These are phyloP conservation scores for Philopotamus ludificatus DNA, from an alignment of 1,140 invertebrate species.

Conservation along the genomic window DNA sequence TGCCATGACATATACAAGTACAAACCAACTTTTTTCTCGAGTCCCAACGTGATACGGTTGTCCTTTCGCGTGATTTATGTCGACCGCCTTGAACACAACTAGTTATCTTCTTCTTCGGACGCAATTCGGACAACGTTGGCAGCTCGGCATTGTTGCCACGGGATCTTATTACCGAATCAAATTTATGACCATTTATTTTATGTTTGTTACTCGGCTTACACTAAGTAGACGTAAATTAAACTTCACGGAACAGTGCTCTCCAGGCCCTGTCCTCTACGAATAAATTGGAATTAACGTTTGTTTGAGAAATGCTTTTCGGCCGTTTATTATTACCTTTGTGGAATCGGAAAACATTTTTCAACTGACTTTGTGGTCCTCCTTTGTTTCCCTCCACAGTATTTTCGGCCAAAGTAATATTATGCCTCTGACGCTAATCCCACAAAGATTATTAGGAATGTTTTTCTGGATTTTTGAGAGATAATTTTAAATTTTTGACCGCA, in stretches of 20 bases:
- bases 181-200: slow-evolving; percentile 39
- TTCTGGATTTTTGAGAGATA: not conserved
- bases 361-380: slow-evolving; percentile 3
- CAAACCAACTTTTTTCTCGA: too few species aligned
- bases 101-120: slow-evolving; percentile 6
- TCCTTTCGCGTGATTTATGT: slow-evolving; percentile 10
- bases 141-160: slow-evolving; percentile 27
- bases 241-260: slow-evolving; percentile 17
- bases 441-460: not conserved
- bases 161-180: slow-evolving; percentile 40
- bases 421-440: slow-evolving; percentile 4
- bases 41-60: too few species aligned
- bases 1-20: too few species aligned
- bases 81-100: not conserved
- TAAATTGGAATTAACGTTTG: slow-evolving; percentile 36
- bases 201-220: slow-evolving; percentile 37
- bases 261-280: slow-evolving; percentile 1
- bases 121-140: slow-evolving; percentile 16
- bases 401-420: not conserved
- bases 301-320: slow-evolving; percentile 36
- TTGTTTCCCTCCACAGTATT: not conserved
- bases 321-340: slow-evolving; percentile 16
- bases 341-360: slow-evolving; percentile 6
- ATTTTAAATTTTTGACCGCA: not conserved
- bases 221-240: slow-evolving; percentile 41